Base-by-base conservation (phyloP, 2,113 vertebrate species). In the Albula goreensis region DNA sequence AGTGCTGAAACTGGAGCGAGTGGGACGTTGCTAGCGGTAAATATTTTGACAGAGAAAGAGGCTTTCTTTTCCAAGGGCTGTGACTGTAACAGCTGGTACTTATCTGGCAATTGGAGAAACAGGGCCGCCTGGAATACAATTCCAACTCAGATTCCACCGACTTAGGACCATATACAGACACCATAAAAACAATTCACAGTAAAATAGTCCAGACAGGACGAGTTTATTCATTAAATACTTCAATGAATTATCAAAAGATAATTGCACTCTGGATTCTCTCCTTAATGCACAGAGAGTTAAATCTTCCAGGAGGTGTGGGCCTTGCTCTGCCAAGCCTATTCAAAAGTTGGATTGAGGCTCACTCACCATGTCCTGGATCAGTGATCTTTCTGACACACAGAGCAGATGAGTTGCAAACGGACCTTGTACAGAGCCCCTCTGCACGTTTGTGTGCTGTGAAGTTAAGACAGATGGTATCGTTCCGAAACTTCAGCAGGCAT, bases 381-480 rank as follows among this genome's bases (percentile, higher is more conserved):
- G 31, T 41, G 31, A 41, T 41, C 31, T 41, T 41, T 1, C 31
- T 41, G 6, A 22, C 82, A 57, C 88, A 50, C 13, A 87, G 25
- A 85, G 22, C 85, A 89, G 89, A 86, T 77, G 19, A 9, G 50
- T 86, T 88, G 81, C 63, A 17, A 88, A 78, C 70, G 78, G 51
- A 81, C 83, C 48, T 85, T 90, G 86, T 88, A 19, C 90, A 0
- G 2, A n/a, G 4, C 3, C 51, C 85, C 85, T 12, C 53, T 87
- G 79, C 79, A 83, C 19, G 87, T 51, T 88, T 81, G 83, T 79
- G 19, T 79, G 50, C 13, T 19, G 41, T 80, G 12, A 88, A 94
- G 90, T 90, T 87, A 90, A 82, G 90, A 89, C 93, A 94, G 93
- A 94, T 94, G 94, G 90, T 88, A 92, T 91, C 85, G 84, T 88